phyloP scores from a whole-genome alignment of 2,113 vertebrate species.

The Melanerpes aurifrons region DNA sequence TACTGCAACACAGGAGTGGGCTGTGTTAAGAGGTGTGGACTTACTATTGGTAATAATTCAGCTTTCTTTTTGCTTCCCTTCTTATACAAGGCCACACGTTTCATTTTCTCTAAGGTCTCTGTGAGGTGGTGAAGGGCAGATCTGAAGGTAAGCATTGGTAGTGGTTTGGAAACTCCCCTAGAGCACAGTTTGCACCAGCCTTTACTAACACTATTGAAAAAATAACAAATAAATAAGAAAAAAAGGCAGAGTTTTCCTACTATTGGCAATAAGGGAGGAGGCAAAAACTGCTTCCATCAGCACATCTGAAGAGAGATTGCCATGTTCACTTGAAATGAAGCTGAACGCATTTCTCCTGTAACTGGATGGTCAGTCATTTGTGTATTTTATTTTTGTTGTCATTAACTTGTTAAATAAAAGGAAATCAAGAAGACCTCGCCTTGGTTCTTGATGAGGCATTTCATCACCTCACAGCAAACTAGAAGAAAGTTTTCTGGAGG shows the following conservation, averaged over 20 bases:
- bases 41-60: not conserved
- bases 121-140: not conserved
- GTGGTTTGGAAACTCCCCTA: not conserved
- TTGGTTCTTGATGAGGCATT: not conserved
- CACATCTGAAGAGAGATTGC: slow-evolving; percentile 39
- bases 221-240: not conserved
- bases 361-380: slow-evolving; percentile 50
- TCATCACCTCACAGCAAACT: not conserved
- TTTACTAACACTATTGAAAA: not conserved
- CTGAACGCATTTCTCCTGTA: slow-evolving; percentile 52
- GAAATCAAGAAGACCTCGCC: not conserved
- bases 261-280: not conserved
- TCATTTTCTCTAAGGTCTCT: not conserved
- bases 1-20: accelerated
- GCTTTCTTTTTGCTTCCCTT: not conserved
- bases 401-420: slow-evolving; percentile 53
- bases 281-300: slow-evolving; percentile 60
- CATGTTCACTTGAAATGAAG: slow-evolving; percentile 54
- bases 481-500: not conserved
- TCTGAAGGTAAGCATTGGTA: not conserved
- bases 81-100: not conserved
- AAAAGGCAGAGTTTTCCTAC: not conserved
- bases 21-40: not conserved
- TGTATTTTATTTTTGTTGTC: slow-evolving; percentile 57
- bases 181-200: not conserved